Conservation (phyloP, 2,113 vertebrate species). For the human (Homo sapiens) region DNA sequence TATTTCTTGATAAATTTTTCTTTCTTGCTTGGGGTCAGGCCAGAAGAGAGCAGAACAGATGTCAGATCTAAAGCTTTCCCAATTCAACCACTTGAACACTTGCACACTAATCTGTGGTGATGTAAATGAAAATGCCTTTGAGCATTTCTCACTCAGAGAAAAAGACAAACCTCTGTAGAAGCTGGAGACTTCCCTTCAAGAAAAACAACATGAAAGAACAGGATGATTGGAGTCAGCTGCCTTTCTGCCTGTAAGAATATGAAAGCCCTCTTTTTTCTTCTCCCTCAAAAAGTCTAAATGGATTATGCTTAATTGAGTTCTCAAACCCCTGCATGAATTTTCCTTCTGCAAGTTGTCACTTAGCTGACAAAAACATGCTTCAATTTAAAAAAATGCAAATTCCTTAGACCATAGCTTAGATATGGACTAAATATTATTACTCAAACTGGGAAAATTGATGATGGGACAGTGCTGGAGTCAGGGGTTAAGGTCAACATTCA, state of each 20-base stretch:
- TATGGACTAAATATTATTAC: neutral
- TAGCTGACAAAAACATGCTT: neutral
- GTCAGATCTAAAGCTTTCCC: constrained; percentile 58
- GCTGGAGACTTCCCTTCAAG: neutral
- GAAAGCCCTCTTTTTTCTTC: neutral
- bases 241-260: neutral
- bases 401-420: neutral
- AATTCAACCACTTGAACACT: constrained; percentile 10
- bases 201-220: constrained; percentile 34
- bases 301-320: constrained; percentile 25
- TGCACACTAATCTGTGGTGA: neutral
- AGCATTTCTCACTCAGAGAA: neutral
- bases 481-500: neutral
- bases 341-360: neutral
- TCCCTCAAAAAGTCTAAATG: neutral
- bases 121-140: constrained; percentile 37
- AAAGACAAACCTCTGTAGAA: neutral
- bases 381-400: neutral
- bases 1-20: constrained; percentile 49
- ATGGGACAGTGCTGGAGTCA: neutral
- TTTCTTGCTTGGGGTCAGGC: constrained; percentile 43
- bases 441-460: neutral
- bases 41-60: constrained; percentile 64
- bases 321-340: neutral
- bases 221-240: constrained; percentile 6